phyloP scores from a whole-genome alignment of 2,888 invertebrate genomes.

The Drosophila anceps region DNA sequence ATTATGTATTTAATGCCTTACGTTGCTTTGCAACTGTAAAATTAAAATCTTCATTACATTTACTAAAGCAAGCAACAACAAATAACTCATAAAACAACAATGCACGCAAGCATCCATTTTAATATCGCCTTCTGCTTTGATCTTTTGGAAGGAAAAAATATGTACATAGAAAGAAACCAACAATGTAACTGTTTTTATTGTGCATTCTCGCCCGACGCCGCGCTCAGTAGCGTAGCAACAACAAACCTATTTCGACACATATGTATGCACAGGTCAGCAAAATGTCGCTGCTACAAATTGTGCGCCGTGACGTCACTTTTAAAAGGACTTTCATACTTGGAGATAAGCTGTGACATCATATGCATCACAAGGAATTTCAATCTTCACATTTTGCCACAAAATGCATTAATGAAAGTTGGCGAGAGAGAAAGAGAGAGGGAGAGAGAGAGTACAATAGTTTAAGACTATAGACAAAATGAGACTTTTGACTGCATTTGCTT shows the following conservation, averaged over 20 bases:
- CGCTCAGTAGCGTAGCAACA: background rate
- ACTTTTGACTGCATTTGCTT: too few relatives aligned
- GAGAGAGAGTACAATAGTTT: background rate
- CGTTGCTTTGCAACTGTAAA: background rate
- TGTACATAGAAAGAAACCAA: background rate
- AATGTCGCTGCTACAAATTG: background rate
- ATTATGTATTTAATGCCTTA: background rate
- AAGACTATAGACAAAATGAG: background rate
- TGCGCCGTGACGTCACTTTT: background rate
- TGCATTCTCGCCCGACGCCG: background rate
- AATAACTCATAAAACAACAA: background rate
- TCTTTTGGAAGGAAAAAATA: background rate
- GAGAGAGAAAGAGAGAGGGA: background rate
- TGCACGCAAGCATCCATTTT: background rate
- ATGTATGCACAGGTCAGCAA: background rate
- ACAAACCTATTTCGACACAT: background rate
- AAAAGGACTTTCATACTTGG: background rate
- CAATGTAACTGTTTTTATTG: constrained; percentile 8
- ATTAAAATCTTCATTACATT: too few relatives aligned
- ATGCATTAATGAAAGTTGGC: background rate
- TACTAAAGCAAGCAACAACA: background rate
- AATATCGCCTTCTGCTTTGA: background rate
- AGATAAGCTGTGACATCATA: background rate
- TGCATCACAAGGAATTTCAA: background rate
- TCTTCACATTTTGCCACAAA: background rate